These are phyloP conservation scores for Asobara japonica DNA, from an alignment of 1,140 invertebrate genomes.

Conservation along the genomic window DNA sequence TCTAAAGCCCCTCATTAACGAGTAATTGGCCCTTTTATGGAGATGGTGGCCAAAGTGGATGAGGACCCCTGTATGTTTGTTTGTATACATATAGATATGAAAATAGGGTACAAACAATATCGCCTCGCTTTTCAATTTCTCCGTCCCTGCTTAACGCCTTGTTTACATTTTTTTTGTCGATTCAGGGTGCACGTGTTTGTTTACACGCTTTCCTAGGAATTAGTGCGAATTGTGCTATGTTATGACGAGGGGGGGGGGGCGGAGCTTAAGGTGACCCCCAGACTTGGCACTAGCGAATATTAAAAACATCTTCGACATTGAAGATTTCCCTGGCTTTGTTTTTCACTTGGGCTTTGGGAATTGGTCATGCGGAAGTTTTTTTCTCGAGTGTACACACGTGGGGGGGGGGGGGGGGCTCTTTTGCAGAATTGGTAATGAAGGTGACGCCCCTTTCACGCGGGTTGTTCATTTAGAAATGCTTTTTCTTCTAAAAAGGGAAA, in stretches of 20 bases:
- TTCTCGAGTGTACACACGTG: neutral
- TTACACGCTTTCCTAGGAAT: neutral
- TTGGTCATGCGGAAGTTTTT: conserved; percentile 54
- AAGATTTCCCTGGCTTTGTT: neutral
- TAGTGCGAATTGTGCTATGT: too few species aligned
- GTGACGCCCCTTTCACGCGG: neutral
- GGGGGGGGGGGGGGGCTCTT: too few species aligned
- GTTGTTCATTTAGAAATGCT: neutral
- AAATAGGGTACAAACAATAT: too few species aligned
- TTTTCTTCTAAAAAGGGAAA: neutral
- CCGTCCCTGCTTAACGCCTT: neutral
- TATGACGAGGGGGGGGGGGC: too few species aligned
- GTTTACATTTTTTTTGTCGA: neutral
- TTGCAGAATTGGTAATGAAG: conserved; percentile 61
- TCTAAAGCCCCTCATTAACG: too few species aligned
- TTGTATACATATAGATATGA: too few species aligned
- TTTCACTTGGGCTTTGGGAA: conserved; percentile 38
- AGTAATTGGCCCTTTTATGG: too few species aligned
- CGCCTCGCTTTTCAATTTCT: neutral
- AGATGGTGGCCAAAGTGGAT: too few species aligned
- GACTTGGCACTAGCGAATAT: conserved; percentile 57
- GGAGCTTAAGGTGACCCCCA: neutral
- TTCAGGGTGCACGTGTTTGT: neutral
- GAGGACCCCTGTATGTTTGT: too few species aligned
- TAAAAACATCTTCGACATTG: conserved; percentile 46